phyloP scores from a whole-genome alignment of 1,140 invertebrate species.

The Ladona fulva region DNA sequence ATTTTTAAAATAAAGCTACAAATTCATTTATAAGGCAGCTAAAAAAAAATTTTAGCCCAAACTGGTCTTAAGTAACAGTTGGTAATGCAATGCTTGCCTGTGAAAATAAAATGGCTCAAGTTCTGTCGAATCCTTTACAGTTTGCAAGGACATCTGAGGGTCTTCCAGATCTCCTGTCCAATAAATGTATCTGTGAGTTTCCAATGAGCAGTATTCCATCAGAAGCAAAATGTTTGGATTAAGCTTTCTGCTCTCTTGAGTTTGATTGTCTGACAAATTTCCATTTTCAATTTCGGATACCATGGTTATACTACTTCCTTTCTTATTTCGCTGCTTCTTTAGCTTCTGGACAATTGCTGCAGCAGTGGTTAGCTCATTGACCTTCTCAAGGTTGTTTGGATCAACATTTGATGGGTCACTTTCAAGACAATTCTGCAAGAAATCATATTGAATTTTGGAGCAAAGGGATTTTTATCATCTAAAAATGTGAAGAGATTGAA shows the following conservation, averaged over 20 bases:
- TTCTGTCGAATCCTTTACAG: constrained; percentile 42
- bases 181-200: constrained; percentile 62
- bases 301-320: background rate
- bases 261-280: background rate
- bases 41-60: too few relatives aligned
- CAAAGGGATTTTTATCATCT: too few relatives aligned
- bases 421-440: background rate
- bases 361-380: background rate
- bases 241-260: background rate
- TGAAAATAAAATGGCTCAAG: constrained; percentile 63
- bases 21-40: too few relatives aligned
- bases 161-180: constrained; percentile 74
- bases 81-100: constrained; percentile 39
- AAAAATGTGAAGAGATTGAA: too few relatives aligned
- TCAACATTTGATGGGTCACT: background rate
- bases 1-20: too few relatives aligned
- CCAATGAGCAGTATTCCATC: constrained; percentile 62
- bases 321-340: background rate
- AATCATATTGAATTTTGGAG: background rate
- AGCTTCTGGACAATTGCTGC: background rate
- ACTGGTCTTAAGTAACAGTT: too few relatives aligned
- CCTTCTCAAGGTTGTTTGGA: background rate
- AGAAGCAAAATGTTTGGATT: constrained; percentile 18
- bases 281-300: background rate
- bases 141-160: constrained; percentile 50